phyloP scores from a whole-genome alignment of 2,113 vertebrate species.

The Mustela nigripes region DNA sequence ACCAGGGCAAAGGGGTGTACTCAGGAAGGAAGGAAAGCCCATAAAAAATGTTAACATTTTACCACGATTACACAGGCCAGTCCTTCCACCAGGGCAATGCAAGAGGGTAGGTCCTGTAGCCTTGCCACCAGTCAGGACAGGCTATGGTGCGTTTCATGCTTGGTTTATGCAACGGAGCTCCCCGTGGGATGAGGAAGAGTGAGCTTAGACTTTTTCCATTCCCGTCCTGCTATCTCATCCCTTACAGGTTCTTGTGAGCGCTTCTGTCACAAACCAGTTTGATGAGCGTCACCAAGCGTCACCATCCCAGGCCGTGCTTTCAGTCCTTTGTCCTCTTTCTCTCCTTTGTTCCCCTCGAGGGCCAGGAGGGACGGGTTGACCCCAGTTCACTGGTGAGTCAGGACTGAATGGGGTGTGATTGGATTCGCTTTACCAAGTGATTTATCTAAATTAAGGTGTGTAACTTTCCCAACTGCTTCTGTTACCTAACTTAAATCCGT shows the following conservation, averaged over 20 bases:
- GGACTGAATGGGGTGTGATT: not conserved
- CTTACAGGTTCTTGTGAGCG: not conserved
- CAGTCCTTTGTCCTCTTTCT: not conserved
- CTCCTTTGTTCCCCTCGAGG: not conserved
- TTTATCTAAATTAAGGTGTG: not conserved
- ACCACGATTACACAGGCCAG: not conserved
- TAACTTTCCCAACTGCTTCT: not conserved
- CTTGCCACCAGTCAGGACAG: not conserved
- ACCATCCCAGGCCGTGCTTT: not conserved
- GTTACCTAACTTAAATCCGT: not conserved
- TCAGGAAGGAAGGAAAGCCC: not conserved
- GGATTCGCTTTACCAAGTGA: constrained; percentile 27
- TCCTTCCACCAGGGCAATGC: not conserved
- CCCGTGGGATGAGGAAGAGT: not conserved
- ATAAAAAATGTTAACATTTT: constrained; percentile 24
- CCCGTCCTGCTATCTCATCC: not conserved
- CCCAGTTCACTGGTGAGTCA: not conserved
- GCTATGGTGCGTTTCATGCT: not conserved
- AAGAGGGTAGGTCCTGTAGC: not conserved
- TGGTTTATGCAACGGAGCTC: not conserved
- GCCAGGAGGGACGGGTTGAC: not conserved
- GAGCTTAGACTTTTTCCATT: not conserved
- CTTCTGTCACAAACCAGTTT: not conserved
- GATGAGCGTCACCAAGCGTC: not conserved
- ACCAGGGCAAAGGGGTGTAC: not conserved